Evolutionary conservation across 2,797 vertebrate genomes (phyloP), one percentile per base, ranked within the genome.

Genomic region (Meriones psammophilus): DNA sequence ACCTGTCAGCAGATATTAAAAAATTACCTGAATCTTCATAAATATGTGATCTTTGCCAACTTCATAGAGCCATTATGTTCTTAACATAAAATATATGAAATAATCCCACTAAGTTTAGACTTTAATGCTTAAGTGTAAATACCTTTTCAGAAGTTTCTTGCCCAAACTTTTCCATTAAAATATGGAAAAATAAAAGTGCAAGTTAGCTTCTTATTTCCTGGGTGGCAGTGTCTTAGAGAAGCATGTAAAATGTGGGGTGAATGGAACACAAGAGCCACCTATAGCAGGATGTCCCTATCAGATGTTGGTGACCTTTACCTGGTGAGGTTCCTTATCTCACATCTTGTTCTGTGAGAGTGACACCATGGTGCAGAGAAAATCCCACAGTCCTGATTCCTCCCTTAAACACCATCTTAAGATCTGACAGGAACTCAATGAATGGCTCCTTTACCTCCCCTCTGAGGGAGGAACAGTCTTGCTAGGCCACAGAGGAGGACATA

Each of bases 11-110:
- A 30, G 0, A 69, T 94, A 97, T 74, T 93, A 89, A 96, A 98
- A 84, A 94, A 79, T 96, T 71, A 77, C 39, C 77, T 88, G 3
- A 7, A 87, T 96, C 95, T 98, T 97, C 54, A 95, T 97, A 81
- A 91, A 93, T 96, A 95, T 88, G 95, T 96, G 46, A 92, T 8
- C 60, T 87, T 95, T 94, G 74, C 91, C 69, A 81, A 91, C 0
- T 20, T 73, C 94, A 94, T 77, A 91, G 36, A 85, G 50, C 3
- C 36, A 91, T 89, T 96, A 1, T 18, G 7, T 91, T 95, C 18
- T 90, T 97, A 54, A 94, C 14, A 81, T 97, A 96, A 98, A 93
- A 95, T 90, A 79, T n/a, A 94, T 39, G 28, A 96, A 88, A 94
- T 95, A 94, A 98, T 96, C 66, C 71, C 12, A 0, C 15, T 95